phyloP scores from a whole-genome alignment of 23 tunicate species.

The Phallusia fumigata region DNA sequence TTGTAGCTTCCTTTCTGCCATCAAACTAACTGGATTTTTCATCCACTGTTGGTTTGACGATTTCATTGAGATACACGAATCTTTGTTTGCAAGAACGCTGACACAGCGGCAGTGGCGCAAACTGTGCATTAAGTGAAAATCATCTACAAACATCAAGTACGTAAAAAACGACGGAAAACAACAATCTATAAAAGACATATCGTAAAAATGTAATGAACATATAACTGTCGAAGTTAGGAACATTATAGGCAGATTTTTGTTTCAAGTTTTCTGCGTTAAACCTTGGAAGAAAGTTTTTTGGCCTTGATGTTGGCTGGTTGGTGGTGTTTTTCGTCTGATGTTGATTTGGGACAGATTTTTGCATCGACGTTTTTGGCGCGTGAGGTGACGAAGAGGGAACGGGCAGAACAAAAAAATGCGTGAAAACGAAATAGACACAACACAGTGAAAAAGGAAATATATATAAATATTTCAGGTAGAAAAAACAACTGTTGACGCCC shows the following conservation, averaged over 20 bases:
- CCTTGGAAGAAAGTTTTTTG: not conserved
- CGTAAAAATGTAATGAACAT: not conserved
- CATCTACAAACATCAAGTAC: constrained; percentile 8
- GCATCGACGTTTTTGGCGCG: constrained; percentile 5
- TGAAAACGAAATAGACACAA: not conserved
- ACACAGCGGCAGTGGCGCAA: constrained; percentile 6
- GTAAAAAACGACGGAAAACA: not conserved
- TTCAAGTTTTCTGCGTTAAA: not conserved
- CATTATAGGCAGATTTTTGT: not conserved
- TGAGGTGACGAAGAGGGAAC: not conserved
- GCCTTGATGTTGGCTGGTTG: no score
- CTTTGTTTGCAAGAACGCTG: not conserved
- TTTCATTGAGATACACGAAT: not conserved
- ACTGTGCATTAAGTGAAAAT: not conserved
- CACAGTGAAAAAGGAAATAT: constrained; percentile 6
- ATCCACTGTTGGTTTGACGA: not conserved
- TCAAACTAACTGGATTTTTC: no score
- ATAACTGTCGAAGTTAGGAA: not conserved
- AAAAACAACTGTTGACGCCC: not conserved
- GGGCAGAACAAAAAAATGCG: not conserved
- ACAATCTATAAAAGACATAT: not conserved
- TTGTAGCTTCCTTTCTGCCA: no score
- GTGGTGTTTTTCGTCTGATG: no score
- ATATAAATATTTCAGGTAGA: constrained; percentile 8
- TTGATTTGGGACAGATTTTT: not conserved